phyloP scores from a whole-genome alignment of 2,888 invertebrate species.

The Mechanitis mazaeus region DNA sequence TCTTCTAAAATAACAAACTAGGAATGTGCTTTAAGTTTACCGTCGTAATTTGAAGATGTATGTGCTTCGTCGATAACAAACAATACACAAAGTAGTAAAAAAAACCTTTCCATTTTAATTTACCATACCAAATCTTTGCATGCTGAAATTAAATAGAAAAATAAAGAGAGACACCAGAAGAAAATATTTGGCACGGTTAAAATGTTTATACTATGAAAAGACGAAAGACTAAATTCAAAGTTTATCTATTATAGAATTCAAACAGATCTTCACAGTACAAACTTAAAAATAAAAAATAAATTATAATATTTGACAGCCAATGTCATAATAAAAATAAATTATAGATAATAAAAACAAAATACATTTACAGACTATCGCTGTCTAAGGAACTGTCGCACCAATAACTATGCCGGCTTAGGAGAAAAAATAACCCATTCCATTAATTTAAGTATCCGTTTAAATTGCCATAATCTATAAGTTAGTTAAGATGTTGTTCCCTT shows the following conservation, averaged over 20 bases:
- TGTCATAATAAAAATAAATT: background rate
- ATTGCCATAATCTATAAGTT: too few species aligned
- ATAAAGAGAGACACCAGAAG: too few species aligned
- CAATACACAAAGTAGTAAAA: constrained; percentile 18
- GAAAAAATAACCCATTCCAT: too few species aligned
- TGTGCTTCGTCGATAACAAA: constrained; percentile 36
- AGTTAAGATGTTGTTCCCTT: too few species aligned
- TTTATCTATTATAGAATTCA: too few species aligned
- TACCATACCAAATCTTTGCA: background rate
- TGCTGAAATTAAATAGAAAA: background rate
- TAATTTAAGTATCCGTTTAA: too few species aligned
- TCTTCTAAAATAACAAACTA: background rate
- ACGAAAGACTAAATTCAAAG: too few species aligned
- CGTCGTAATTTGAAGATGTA: constrained; percentile 47
- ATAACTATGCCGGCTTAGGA: too few species aligned
- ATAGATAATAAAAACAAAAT: background rate
- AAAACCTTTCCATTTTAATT: constrained; percentile 12
- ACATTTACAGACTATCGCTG: too few species aligned
- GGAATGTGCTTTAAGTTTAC: constrained; percentile 38
- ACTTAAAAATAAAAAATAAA: background rate
- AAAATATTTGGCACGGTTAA: too few species aligned
- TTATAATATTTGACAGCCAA: background rate
- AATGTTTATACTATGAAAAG: too few species aligned
- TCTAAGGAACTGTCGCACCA: too few species aligned
- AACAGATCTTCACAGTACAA: background rate